Base-by-base conservation (phyloP, 1,140 invertebrate species). In the Semibalanus balanoides region DNA sequence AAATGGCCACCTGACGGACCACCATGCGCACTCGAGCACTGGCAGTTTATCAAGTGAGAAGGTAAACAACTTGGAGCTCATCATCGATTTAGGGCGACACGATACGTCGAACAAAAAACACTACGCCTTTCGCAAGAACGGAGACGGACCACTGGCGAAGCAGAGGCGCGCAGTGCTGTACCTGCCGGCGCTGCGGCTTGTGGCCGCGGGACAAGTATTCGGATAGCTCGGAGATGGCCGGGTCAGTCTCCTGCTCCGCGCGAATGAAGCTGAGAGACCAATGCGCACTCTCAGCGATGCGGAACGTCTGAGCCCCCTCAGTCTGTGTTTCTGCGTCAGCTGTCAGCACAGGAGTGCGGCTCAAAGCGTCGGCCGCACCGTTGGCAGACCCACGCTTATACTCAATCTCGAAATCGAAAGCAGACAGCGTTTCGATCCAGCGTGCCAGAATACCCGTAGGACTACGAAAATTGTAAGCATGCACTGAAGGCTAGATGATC, bases 401-500 rank as follows among this genome's bases (percentile, higher is more conserved):
- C 51, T 64, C 14, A 64, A 64, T 64, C 1, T 64, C 51, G 22
- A 64, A 64, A 64, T 25, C 22, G 22, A 64, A 64, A 1, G 51
- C 51, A 19, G 51, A 64, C 51, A 64, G 51, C 9, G 51, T 64
- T 25, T 25, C 51, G 7, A 22, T 11, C 51, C 51, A 64, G 14
- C 51, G 22, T 14, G 75, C 74, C 27, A 28, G 19, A 72, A 73
- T 51, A 28, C 31, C 30, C 30, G 43, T 51, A 69, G 51, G 30
- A 74, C 30, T 51, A n/a, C 31, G 30, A 74, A 73, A 31, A 17
- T 76, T 31, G 7, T n/a, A n/a, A 28, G 75, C 28, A 72, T 29
- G n/a, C 73, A 64, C 17, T 31, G 17, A 43, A 76, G 69, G 69
- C 11, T 31, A 72, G 75, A 76, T 43, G 31, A 71, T 27, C 17